Evolutionary conservation across 2,888 invertebrate genomes (phyloP), one percentile per base, ranked within the genome.

Genomic region (Orthosia cruda): DNA sequence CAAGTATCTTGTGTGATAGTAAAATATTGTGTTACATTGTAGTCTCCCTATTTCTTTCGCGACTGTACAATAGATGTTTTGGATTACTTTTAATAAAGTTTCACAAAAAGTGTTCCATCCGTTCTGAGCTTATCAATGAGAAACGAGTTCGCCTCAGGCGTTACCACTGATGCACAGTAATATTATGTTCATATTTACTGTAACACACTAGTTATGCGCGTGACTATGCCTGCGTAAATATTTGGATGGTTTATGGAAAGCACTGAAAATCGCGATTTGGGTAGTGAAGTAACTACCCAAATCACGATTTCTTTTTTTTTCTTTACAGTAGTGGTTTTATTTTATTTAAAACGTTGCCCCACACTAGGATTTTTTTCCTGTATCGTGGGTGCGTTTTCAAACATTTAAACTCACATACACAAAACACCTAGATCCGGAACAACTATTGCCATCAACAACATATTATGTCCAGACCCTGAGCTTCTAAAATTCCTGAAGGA

Each of bases 51-150:
- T 58, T 62, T 49, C 45, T 58, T 23, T 15, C 1, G 40, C 58
- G 68, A 69, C 47, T 78, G 84, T 85, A 84, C 81, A 57, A 58
- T 52, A 67, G 65, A 67, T 67, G 71, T 84, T 81, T 86, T 74
- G 71, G 71, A 85, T 81, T 80, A 82, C 87, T 84, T 84, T 72
- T 76, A 85, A 73, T 85, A 83, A 81, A 75, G 81, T 81, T 74
- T 72, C 64, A 80, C 65, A 87, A 85, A 85, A 85, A 87, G 68
- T 66, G 66, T 52, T 67, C 69, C 66, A 70, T 77, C 77, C 80
- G 69, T 65, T 80, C 64, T 12, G 50, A 49, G 65, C 87, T 85
- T 87, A 85, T 85, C 85, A 84, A 71, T 75, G 71, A 81, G 64
- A 73, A 86, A 79, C 80, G 69, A 55, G 79, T 75, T 63, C 58